Conservation (phyloP, 1,140 invertebrate species). For the Bombus breviceps region DNA sequence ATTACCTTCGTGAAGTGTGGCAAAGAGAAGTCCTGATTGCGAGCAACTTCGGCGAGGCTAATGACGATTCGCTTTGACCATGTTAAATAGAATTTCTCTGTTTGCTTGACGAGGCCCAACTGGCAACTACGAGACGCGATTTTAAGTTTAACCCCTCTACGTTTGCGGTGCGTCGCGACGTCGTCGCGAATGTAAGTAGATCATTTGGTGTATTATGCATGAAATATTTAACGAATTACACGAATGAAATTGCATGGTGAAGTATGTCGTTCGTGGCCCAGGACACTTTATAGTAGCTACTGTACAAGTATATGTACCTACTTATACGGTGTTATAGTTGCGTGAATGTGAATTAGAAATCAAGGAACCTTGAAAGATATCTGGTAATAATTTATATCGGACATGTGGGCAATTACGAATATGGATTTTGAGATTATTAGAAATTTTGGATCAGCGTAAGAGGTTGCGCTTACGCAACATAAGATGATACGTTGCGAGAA, state of each 20-base stretch:
- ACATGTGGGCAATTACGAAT: not conserved
- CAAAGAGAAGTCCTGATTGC: not conserved
- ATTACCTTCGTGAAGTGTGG: not conserved
- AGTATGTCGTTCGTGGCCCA: no score
- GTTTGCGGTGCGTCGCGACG: not conserved
- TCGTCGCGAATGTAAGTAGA: no score
- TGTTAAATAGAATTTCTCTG: conserved; percentile 7
- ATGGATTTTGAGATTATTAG: not conserved
- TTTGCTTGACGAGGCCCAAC: not conserved
- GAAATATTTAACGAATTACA: not conserved
- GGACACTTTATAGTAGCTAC: no score
- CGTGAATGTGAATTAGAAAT: no score
- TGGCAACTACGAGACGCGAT: not conserved
- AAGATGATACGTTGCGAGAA: not conserved
- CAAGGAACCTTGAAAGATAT: not conserved
- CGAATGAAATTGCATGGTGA: no score
- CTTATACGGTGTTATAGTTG: no score
- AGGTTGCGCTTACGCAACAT: not conserved
- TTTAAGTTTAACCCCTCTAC: not conserved
- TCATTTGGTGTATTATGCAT: not conserved
- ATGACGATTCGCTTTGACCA: conserved; percentile 4
- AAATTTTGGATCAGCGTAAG: not conserved
- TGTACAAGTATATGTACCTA: no score
- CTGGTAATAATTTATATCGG: not conserved
- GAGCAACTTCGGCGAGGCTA: not conserved